These are phyloP conservation scores for Fundulus diaphanus DNA, from an alignment of 2,797 vertebrate genomes.

Conservation along the genomic window DNA sequence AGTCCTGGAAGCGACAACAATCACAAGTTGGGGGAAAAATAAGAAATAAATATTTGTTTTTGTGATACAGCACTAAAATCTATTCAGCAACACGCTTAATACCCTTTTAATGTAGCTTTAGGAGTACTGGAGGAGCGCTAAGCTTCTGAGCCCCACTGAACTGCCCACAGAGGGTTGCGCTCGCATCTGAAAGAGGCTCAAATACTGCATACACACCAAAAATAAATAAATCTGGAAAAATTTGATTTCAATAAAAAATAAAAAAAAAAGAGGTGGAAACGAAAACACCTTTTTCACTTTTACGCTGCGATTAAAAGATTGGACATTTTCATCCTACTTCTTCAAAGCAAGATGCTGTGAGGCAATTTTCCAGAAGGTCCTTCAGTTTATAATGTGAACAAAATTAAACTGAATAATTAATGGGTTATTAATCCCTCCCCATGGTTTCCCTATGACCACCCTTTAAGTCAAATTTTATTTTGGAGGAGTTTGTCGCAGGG, in stretches of 20 bases:
- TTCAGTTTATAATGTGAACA: background rate
- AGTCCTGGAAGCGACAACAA: background rate
- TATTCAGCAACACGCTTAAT: background rate
- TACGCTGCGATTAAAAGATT: background rate
- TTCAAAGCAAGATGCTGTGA: background rate
- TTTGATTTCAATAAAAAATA: too few species aligned
- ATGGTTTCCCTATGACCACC: background rate
- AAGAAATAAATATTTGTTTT: background rate
- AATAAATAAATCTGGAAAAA: background rate
- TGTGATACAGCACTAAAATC: background rate
- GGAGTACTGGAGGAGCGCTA: conserved; percentile 2
- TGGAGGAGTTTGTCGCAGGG: background rate
- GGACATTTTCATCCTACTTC: background rate
- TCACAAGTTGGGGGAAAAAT: background rate
- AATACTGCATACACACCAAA: background rate
- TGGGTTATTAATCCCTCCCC: background rate
- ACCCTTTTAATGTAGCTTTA: background rate
- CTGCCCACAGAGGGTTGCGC: background rate
- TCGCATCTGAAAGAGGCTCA: too few species aligned
- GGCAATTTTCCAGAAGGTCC: background rate
- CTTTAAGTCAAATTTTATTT: background rate
- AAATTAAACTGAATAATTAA: background rate
- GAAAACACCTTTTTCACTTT: background rate
- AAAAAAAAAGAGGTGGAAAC: background rate
- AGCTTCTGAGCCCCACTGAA: background rate